Evolutionary conservation across 2,888 invertebrate genomes (phyloP), one percentile per base, ranked within the genome.

Genomic region (Pseudeuparius sepicola): DNA sequence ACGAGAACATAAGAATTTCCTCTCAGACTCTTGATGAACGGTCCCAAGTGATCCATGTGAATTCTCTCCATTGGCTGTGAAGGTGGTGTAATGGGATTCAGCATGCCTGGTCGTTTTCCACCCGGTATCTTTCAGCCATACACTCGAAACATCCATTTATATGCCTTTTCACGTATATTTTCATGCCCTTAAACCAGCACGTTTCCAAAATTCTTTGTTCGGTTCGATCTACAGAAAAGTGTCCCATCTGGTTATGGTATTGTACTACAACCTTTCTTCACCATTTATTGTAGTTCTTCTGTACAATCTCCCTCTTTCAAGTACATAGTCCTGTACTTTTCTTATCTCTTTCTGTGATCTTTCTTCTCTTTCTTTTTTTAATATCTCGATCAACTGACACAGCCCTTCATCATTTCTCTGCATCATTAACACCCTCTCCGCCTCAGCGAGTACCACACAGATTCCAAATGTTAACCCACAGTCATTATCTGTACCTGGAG

Each of bases 401-500:
- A 34, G 11, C 5, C 30, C 7, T 13, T 35, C 25, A 14, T 35
- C 36, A 24, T 13, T 34, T 36, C 25, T 11, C 14, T 36, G 36
- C n/a, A 35, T 36, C 32, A 36, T 37, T n/a, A 27, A 4, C 9
- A 37, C 18, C 15, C 12, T 32, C 9, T 37, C 37, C 20, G 32
- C 15, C 28, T 26, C 33, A 10, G 14, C 15, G 4, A 35, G 14
- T 10, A 24, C 10, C 20, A 7, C 7, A n/a, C n/a, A 20, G 7
- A 20, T 20, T 20, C 20, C n/a, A 7, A 7, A 7, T 6, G 6
- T 20, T 6, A 7, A 20, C n/a, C 6, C 20, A 7, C n/a, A 6
- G 20, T 20, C 20, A 7, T 6, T 6, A 7, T 20, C 20, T 20
- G 6, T n/a, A 6, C 7, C 37, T 9, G 49, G 45, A 28, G 44